Percentiles rank a stretch among this genome's conserved stretches.
These are phyloP conservation scores for Actinostola sp. DNA, from an alignment of 92 coral and sea anemone genomes.

Conservation along the genomic window DNA sequence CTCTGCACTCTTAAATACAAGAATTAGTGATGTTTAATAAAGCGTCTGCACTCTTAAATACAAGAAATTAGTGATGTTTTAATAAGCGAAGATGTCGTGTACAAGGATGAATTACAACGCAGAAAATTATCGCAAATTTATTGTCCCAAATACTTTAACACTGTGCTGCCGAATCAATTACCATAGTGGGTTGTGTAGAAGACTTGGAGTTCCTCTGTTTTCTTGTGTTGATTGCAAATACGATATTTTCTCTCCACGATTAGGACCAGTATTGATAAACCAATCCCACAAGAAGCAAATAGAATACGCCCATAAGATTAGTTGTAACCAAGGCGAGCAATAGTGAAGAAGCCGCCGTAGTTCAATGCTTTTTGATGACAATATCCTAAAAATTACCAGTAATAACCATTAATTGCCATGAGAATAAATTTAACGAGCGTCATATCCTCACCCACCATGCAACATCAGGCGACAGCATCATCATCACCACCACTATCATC, in stretches of 20 bases:
- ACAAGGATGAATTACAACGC: too few relatives aligned
- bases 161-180: background rate
- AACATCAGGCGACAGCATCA: background rate
- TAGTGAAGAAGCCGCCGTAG: constrained; percentile 4
- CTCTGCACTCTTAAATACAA: background rate
- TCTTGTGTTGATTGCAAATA: background rate
- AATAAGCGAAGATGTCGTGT: too few relatives aligned
- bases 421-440: too few relatives aligned
- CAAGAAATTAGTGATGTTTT: too few relatives aligned
- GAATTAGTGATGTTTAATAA: background rate
- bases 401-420: too few relatives aligned
- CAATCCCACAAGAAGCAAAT: constrained; percentile 22
- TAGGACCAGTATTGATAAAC: constrained; percentile 15
- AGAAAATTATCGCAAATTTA: too few relatives aligned
- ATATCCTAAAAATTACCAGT: constrained; percentile 18
- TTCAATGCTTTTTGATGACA: constrained; percentile 7
- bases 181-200: background rate
- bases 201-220: background rate
- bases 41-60: background rate
- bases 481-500: background rate
- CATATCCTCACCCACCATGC: too few relatives aligned
- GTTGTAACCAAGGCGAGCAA: background rate
- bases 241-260: constrained; percentile 7
- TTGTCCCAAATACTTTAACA: background rate
- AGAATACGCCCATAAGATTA: constrained; percentile 34